Conservation (phyloP, 2,797 vertebrate species). For the Myripristis murdjan region DNA sequence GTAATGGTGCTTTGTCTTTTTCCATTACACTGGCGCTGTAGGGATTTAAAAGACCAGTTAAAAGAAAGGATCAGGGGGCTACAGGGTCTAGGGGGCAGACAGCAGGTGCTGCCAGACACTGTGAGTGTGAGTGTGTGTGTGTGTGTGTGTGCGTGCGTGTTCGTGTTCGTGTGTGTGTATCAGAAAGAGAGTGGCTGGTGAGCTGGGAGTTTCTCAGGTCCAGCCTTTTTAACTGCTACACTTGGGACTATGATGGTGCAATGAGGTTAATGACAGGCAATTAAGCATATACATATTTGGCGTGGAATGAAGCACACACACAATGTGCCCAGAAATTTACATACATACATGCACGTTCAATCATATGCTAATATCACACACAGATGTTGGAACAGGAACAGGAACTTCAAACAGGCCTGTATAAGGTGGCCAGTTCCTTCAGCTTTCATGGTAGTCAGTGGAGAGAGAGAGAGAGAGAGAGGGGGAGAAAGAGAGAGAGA, state of each 20-base stretch:
- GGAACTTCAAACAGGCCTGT: constrained; percentile 4
- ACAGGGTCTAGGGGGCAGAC: constrained; percentile 46
- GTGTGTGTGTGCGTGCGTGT: constrained; percentile 11
- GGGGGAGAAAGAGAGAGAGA: constrained; percentile 17
- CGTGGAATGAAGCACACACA: neutral
- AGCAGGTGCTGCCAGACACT: constrained; percentile 52
- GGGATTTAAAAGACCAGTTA: constrained; percentile 63
- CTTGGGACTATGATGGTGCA: neutral
- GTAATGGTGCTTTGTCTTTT: constrained; percentile 36
- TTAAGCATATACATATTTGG: neutral
- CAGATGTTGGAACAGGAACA: constrained; percentile 26
- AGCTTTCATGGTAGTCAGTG: constrained; percentile 36
- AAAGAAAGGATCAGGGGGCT: constrained; percentile 42
- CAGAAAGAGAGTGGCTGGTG: constrained; percentile 5
- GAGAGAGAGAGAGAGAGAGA: constrained; percentile 8
- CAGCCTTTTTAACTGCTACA: constrained; percentile 7
- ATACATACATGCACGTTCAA: constrained; percentile 15
- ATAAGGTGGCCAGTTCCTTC: constrained; percentile 27
- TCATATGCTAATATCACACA: constrained; percentile 17
- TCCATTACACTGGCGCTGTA: constrained; percentile 46
- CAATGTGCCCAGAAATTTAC: constrained; percentile 11
- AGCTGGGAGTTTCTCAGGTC: neutral
- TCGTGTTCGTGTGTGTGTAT: constrained; percentile 4
- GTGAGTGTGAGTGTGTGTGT: neutral
- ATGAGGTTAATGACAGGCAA: neutral